phyloP scores from a whole-genome alignment of 1,140 invertebrate genomes.

The Bombus picipes region DNA sequence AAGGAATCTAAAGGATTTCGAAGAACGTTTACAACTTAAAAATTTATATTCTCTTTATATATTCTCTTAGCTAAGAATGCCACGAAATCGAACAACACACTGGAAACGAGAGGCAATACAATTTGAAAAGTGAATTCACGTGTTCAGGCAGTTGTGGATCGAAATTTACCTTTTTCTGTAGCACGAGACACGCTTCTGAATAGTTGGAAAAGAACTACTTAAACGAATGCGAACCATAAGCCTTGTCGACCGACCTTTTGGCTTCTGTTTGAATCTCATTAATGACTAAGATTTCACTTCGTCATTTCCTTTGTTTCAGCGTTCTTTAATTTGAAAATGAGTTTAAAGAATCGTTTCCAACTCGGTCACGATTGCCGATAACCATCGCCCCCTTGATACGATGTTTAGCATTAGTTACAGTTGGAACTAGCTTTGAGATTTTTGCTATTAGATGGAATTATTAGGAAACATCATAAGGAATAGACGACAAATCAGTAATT shows the following conservation, averaged over 20 bases:
- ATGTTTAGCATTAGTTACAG: not conserved
- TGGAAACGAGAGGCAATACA: not conserved
- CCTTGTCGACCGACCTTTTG: slow-evolving; percentile 67
- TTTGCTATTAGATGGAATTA: not conserved
- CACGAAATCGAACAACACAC: no score
- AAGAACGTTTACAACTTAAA: not conserved
- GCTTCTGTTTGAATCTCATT: slow-evolving; percentile 72
- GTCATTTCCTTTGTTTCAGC: slow-evolving; percentile 75
- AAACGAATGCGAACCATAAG: not conserved
- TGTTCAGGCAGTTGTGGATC: not conserved
- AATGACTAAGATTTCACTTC: slow-evolving; percentile 65
- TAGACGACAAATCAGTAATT: no score
- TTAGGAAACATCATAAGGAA: not conserved
- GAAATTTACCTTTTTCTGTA: not conserved
- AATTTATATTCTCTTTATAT: not conserved
- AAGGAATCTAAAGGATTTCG: not conserved
- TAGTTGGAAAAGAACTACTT: slow-evolving; percentile 34
- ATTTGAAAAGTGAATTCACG: not conserved
- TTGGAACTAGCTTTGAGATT: not conserved
- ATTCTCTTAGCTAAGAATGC: no score
- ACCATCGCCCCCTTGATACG: not conserved
- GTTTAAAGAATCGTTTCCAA: not conserved
- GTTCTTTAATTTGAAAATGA: not conserved
- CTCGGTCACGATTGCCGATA: not conserved
- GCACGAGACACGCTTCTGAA: slow-evolving; percentile 48